phyloP scores from a whole-genome alignment of 2,888 invertebrate genomes.

The Napeogenes inachia region DNA sequence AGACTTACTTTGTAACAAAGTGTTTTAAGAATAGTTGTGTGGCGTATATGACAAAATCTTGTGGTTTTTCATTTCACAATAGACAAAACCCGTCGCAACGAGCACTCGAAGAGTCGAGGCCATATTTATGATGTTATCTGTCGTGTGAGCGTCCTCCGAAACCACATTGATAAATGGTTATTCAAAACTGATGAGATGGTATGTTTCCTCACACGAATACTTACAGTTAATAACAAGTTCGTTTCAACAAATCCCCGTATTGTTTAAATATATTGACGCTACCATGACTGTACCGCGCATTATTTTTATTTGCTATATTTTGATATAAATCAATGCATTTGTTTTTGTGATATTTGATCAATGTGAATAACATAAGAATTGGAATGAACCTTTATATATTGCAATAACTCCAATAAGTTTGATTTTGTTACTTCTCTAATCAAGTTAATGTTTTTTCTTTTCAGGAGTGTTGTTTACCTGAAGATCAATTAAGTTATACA shows the following conservation, averaged over 20 bases:
- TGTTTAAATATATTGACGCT: conserved; percentile 69
- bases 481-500: conserved; percentile 45
- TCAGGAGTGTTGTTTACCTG: conserved; percentile 59
- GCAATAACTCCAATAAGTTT: background rate
- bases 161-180: conserved; percentile 68
- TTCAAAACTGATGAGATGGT: conserved; percentile 69
- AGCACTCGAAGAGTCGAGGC: conserved; percentile 75
- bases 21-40: conserved; percentile 58
- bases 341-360: background rate
- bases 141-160: conserved; percentile 73
- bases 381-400: background rate
- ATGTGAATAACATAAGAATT: background rate
- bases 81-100: conserved; percentile 76
- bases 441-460: conserved; percentile 47
- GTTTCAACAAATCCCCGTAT: conserved; percentile 48
- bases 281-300: conserved; percentile 63
- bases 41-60: conserved; percentile 48
- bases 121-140: conserved; percentile 82
- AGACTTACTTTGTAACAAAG: conserved; percentile 41
- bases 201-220: conserved; percentile 50
- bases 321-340: conserved; percentile 13
- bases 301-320: conserved; percentile 49
- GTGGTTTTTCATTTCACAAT: conserved; percentile 70
- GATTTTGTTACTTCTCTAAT: conserved; percentile 3
- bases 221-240: conserved; percentile 35